A percentile compares a stretch with the other conserved stretches of the same genome.
Conservation (phyloP, 2,797 vertebrate genomes). For the Dipus sagitta region DNA sequence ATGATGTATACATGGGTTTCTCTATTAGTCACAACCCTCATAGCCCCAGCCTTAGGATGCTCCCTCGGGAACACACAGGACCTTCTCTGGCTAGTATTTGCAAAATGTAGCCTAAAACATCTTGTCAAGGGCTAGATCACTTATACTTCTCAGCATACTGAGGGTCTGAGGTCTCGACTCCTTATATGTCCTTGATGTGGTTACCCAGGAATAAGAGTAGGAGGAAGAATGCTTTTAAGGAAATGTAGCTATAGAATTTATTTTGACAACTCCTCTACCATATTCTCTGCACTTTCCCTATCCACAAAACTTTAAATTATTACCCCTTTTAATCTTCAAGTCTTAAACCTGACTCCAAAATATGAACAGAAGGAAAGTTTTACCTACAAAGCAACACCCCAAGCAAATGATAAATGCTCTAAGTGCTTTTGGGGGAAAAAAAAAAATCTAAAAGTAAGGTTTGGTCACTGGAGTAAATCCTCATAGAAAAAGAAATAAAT, state of each 20-base stretch:
- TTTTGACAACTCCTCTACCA: constrained; percentile 20
- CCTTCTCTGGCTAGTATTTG: constrained; percentile 35
- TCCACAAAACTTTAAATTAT: constrained; percentile 19
- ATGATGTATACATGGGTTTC: neutral
- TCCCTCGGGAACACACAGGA: constrained; percentile 1
- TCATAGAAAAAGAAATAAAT: constrained; percentile 80
- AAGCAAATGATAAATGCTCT: constrained; percentile 65
- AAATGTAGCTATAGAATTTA: constrained; percentile 48
- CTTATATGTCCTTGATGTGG: neutral
- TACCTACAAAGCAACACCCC: constrained; percentile 48
- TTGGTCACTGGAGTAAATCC: constrained; percentile 74
- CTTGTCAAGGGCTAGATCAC: neutral
- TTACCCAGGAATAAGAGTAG: neutral
- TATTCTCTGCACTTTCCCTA: constrained; percentile 31
- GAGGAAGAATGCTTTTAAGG: constrained; percentile 39
- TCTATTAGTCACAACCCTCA: neutral
- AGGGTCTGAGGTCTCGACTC: constrained; percentile 16
- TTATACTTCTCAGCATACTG: neutral
- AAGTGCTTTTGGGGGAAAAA: neutral
- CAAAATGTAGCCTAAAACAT: constrained; percentile 56
- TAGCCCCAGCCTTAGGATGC: neutral
- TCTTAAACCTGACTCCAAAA: constrained; percentile 59
- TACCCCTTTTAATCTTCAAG: constrained; percentile 39
- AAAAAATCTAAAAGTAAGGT: constrained; percentile 50
- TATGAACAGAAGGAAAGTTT: constrained; percentile 42